Evolutionary conservation across 2,113 vertebrate species (phyloP).

Genomic region (Bos taurus): ARS-UCD2.0 NC_037336.1:48501501-48502000

Average conservation of each 20-base stretch:
- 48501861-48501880: background rate
- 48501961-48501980: background rate
- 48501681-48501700: slow-evolving; percentile 25
- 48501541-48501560: background rate
- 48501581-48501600: slow-evolving; percentile 31
- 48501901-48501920: background rate
- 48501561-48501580: slow-evolving; percentile 34
- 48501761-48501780: slow-evolving; percentile 39
- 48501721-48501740: background rate
- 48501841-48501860: background rate
- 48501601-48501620: slow-evolving; percentile 39
- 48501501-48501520: slow-evolving; percentile 28
- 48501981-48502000: background rate
- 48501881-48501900: background rate
- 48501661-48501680: slow-evolving; percentile 5
- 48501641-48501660: slow-evolving; percentile 26
- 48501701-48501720: slow-evolving; percentile 23
- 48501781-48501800: slow-evolving; percentile 43
- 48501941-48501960: slow-evolving; percentile 24
- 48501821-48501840: background rate
- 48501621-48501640: slow-evolving; percentile 26
- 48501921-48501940: background rate
- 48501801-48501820: slow-evolving; percentile 27
- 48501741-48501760: slow-evolving; percentile 38
- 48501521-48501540: slow-evolving; percentile 1